phyloP scores from a whole-genome alignment of 2,888 invertebrate genomes.

The Pocota personata region DNA sequence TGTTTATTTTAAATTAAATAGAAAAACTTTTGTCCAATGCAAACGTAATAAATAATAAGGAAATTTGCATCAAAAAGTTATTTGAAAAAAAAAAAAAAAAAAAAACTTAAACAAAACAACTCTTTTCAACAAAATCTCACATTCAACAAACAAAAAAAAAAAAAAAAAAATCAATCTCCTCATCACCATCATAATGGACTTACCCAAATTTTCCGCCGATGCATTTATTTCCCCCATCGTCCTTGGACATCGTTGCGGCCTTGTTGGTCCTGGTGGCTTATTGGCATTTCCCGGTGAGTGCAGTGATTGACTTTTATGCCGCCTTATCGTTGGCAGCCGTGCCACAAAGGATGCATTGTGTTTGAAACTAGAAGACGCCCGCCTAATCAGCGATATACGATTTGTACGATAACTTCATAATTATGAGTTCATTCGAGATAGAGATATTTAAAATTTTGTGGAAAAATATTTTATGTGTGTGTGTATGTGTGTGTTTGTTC shows the following conservation, averaged over 20 bases:
- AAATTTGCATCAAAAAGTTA: background rate
- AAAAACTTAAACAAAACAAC: conserved; percentile 10
- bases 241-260: conserved; percentile 84
- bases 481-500: conserved; percentile 49
- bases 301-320: conserved; percentile 90
- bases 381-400: conserved; percentile 84
- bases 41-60: conserved; percentile 9
- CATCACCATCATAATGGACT: conserved; percentile 74
- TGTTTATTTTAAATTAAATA: background rate
- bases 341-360: conserved; percentile 97
- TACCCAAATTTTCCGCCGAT: conserved; percentile 90
- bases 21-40: conserved; percentile 12
- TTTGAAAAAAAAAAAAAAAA: conserved; percentile 41
- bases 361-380: conserved; percentile 93
- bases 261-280: conserved; percentile 78
- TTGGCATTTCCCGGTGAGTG: conserved; percentile 86
- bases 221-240: conserved; percentile 89
- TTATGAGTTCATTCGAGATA: conserved; percentile 62
- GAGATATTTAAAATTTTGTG: conserved; percentile 60
- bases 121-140: conserved; percentile 64
- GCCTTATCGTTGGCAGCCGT: conserved; percentile 93
- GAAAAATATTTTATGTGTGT: conserved; percentile 56
- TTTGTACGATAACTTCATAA: conserved; percentile 77
- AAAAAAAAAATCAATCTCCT: conserved; percentile 16
- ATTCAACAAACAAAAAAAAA: conserved; percentile 52